phyloP scores from a whole-genome alignment of 1,140 invertebrate species.

The Drosophila bocki region DNA sequence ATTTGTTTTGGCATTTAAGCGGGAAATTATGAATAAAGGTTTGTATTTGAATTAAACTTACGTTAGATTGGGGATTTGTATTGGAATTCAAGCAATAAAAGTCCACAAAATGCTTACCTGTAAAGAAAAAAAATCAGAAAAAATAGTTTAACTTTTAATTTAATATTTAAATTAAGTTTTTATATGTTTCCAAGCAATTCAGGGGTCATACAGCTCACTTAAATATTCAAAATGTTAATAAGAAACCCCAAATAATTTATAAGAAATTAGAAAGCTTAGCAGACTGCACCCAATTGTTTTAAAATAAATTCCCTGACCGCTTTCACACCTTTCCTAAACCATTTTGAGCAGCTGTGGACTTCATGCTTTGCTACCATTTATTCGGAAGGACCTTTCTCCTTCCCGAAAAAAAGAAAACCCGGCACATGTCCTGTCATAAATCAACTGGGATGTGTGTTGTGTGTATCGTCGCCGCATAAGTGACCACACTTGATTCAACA shows the following conservation, averaged over 20 bases:
- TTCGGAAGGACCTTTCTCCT: not conserved
- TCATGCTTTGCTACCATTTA: constrained; percentile 20
- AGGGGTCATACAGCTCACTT: too few species aligned
- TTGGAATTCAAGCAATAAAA: not conserved
- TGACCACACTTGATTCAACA: constrained; percentile 56
- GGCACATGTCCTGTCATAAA: constrained; percentile 38
- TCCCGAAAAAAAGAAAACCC: not conserved
- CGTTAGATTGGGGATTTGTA: not conserved
- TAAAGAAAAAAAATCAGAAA: not conserved
- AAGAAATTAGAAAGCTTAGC: not conserved
- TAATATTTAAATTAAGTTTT: not conserved
- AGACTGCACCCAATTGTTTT: constrained; percentile 3
- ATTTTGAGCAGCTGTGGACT: constrained; percentile 32
- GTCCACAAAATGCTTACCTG: constrained; percentile 31
- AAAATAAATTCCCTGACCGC: not conserved
- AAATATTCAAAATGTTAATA: not conserved
- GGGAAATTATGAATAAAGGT: not conserved
- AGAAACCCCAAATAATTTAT: not conserved
- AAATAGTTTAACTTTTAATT: too few species aligned
- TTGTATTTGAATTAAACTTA: constrained; percentile 11
- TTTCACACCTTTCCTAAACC: constrained; percentile 6
- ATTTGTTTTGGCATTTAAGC: constrained; percentile 24
- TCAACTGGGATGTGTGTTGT: constrained; percentile 35
- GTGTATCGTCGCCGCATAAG: constrained; percentile 37
- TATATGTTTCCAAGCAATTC: not conserved